Evolutionary conservation across 2,113 vertebrate species (phyloP), one percentile per base, ranked within the genome.

Genomic region (Sylvia atricapilla): DNA sequence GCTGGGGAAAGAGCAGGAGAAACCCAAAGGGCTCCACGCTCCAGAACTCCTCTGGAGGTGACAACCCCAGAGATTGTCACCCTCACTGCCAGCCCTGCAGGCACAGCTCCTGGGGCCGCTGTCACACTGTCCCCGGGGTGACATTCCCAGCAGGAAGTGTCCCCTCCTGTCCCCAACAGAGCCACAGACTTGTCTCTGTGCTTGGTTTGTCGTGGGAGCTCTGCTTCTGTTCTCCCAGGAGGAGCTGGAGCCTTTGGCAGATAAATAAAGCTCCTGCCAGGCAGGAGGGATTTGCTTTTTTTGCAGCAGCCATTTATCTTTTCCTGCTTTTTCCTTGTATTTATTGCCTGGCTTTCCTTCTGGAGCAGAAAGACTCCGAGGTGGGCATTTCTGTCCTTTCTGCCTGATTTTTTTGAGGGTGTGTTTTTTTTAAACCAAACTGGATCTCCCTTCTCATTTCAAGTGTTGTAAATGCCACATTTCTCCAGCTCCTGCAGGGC

Each of bases 1-100:
- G 67, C 4, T 0, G 6, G 77, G 39, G 30, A 24, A 30, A 58
- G 0, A 2, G 24, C 74, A 25, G 0, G 2, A 68, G 35, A 59
- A 80, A 49, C 31, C 1, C 8, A 1, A 0, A 39, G 14, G 41
- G 41, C 41, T 41, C 41, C 41, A 41, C 41, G 41, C 41, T 41
- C 41, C 41, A 41, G 41, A 13, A 6, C 14, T 6, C 41, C 13
- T 41, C 41, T 14, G 13, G 41, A 14, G 41, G 41, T 14, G 41
- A 41, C 41, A 41, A 41, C 13, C 41, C 41, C 41, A 41, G 13
- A 41, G 41, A 37, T 37, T 37, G 13, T n/a, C 56, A 10, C 15
- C 33, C 14, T 23, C 33, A 21, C 21, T n/a, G 21, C 22, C 56
- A 58, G 53, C 33, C 55, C 33, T 12, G n/a, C 47, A 43, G 43